Base-by-base conservation (phyloP, 2,888 invertebrate genomes). In the Dryobota labecula region DNA sequence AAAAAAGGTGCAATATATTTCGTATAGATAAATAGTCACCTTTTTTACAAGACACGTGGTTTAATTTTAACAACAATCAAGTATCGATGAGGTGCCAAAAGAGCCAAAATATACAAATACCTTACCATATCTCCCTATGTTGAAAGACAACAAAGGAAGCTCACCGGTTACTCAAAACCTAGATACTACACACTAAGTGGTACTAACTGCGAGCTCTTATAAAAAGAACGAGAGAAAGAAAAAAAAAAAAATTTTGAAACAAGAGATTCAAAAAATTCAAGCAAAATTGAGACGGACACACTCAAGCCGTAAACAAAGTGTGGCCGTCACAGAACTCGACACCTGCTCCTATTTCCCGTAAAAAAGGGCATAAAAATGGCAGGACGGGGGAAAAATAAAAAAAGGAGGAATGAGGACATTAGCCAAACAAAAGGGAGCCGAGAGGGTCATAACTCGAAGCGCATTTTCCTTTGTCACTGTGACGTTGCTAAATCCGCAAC, bases 351-450 rank as follows among this genome's bases (percentile, higher is more conserved):
- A 84, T 87, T 84, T 85, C 84, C 76, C 78, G 84, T 83, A 89
- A 86, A 88, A 90, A 88, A 88, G 76, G 83, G 78, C 85, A 86
- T 87, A 87, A 90, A 90, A 91, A 88, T 87, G 85, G 87, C 73
- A 84, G 83, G 82, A 88, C 86, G 89, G 74, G 82, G 76, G 82
- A 75, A 84, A 84, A 86, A 84, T 83, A 84, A 86, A 92, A 84
- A 85, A 75, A 82, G 66, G 58, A 82, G 70, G 91, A 92, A 90
- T 86, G 89, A 86, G 83, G 88, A 88, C 92, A 93, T 92, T 92
- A 92, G 90, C 90, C 92, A 92, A 93, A 94, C 94, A 94, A 95
- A 94, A 93, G 93, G 89, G 90, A 90, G 89, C 91, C 93, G 89
- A 90, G 92, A 91, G 92, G 93, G 94, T 93, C 93, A 93, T 93